Conservation (phyloP, 1,140 invertebrate species). For the Sycobia sp. region DNA sequence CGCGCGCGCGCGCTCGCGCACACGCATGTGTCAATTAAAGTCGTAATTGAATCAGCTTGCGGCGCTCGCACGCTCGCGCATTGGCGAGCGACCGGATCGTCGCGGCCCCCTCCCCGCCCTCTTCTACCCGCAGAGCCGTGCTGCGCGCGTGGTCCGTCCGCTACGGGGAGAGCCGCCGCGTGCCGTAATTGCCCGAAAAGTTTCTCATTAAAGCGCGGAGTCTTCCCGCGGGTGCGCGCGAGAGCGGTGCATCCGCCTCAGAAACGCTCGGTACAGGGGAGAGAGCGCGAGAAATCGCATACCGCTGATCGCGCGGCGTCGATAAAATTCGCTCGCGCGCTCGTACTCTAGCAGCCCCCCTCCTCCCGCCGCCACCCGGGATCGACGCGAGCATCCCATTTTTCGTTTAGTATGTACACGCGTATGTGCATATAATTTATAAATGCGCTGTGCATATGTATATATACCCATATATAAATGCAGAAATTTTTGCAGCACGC, state of each 20-base stretch:
- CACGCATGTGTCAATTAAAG: slow-evolving; percentile 36
- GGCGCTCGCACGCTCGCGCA: not conserved
- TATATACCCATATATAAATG: too few species aligned
- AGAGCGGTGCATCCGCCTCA: slow-evolving; percentile 4
- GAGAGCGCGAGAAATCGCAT: slow-evolving; percentile 7
- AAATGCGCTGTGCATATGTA: too few species aligned
- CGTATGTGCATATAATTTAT: too few species aligned
- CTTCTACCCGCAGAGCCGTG: too few species aligned
- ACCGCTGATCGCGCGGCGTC: not conserved
- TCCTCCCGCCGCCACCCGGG: slow-evolving; percentile 18
- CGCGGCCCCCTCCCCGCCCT: too few species aligned
- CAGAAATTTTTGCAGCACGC: too few species aligned
- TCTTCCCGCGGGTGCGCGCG: too few species aligned
- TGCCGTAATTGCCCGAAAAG: slow-evolving; percentile 32
- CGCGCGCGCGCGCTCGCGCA: too few species aligned
- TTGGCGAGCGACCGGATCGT: not conserved
- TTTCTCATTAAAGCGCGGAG: slow-evolving; percentile 34
- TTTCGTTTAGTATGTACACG: slow-evolving; percentile 36
- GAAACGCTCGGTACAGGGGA: not conserved
- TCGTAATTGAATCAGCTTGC: slow-evolving; percentile 20
- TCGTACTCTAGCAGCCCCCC: too few species aligned
- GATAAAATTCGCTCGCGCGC: too few species aligned
- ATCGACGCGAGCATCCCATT: slow-evolving; percentile 49
- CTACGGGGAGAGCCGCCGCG: too few species aligned
- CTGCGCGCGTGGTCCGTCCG: too few species aligned